Evolutionary conservation across 2,888 invertebrate species (phyloP).

Genomic region (Trissolcus brochymenae): DNA sequence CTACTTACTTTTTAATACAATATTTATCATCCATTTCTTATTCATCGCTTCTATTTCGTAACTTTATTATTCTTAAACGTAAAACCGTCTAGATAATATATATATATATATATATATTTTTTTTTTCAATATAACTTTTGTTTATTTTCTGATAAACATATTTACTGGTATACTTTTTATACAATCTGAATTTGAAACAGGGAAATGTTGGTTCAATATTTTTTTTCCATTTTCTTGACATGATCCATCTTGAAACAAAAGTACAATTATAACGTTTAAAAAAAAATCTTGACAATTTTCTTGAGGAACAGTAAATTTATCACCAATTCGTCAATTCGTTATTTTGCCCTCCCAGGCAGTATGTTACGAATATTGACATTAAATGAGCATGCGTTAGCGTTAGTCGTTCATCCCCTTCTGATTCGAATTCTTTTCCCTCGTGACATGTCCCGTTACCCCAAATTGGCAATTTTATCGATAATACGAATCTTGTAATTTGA

Average conservation of each 20-base stretch:
- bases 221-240: background rate
- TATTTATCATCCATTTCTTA: slow-evolving; percentile 23
- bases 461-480: slow-evolving; percentile 76
- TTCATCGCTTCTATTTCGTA: background rate
- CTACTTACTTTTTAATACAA: slow-evolving; percentile 22
- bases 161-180: background rate
- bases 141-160: background rate
- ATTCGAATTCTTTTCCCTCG: slow-evolving; percentile 61
- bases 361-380: slow-evolving; percentile 62
- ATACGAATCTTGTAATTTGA: slow-evolving; percentile 76
- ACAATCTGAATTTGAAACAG: background rate
- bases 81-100: too few species aligned
- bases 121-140: too few species aligned
- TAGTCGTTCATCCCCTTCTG: slow-evolving; percentile 57
- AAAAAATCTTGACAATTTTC: slow-evolving; percentile 10
- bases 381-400: slow-evolving; percentile 65
- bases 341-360: slow-evolving; percentile 55
- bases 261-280: too few species aligned
- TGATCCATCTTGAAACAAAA: too few species aligned
- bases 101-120: too few species aligned
- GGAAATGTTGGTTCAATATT: background rate
- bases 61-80: background rate
- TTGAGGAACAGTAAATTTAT: slow-evolving; percentile 51
- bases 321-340: slow-evolving; percentile 53
- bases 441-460: slow-evolving; percentile 62